These are phyloP conservation scores for Drosophila orena DNA, from an alignment of 1,140 invertebrate species.

Conservation along the genomic window DNA sequence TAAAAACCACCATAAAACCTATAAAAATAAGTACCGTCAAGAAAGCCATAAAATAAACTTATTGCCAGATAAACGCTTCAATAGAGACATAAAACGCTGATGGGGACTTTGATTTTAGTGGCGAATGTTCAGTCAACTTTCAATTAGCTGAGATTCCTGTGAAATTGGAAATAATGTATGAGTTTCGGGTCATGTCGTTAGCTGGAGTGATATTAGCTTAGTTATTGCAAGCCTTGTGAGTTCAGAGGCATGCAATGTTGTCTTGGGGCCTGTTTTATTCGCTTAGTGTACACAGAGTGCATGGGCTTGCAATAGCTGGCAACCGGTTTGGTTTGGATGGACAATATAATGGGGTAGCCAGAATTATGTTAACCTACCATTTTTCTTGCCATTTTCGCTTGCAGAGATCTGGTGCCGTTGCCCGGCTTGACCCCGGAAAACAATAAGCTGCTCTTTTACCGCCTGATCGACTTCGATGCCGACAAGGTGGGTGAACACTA, in stretches of 20 bases:
- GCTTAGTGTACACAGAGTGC: constrained; percentile 10
- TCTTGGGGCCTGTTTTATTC: not conserved
- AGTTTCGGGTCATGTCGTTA: not conserved
- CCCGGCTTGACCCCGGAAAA: constrained; percentile 87
- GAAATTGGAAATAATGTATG: not conserved
- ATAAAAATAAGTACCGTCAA: not conserved
- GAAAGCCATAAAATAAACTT: not conserved
- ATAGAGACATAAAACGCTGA: not conserved
- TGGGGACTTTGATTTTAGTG: constrained; percentile 1
- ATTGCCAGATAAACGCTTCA: not conserved
- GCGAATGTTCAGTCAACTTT: not conserved
- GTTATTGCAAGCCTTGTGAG: too few relatives aligned
- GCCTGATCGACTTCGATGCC: constrained; percentile 87
- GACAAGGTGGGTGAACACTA: constrained; percentile 78
- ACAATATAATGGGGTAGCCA: not conserved
- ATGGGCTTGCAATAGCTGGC: not conserved
- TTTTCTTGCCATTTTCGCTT: constrained; percentile 76
- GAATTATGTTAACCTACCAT: constrained; percentile 4
- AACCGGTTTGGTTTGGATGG: constrained; percentile 21
- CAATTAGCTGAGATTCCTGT: constrained; percentile 6
- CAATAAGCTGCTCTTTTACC: constrained; percentile 87
- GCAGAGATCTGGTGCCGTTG: constrained; percentile 85
- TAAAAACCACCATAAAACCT: not conserved
- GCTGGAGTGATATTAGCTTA: not conserved
- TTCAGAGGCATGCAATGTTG: not conserved